A percentile compares a stretch with the other conserved stretches of the same genome.
Conservation (phyloP, 1,140 invertebrate genomes). For the Heliconius eleuchia region DNA sequence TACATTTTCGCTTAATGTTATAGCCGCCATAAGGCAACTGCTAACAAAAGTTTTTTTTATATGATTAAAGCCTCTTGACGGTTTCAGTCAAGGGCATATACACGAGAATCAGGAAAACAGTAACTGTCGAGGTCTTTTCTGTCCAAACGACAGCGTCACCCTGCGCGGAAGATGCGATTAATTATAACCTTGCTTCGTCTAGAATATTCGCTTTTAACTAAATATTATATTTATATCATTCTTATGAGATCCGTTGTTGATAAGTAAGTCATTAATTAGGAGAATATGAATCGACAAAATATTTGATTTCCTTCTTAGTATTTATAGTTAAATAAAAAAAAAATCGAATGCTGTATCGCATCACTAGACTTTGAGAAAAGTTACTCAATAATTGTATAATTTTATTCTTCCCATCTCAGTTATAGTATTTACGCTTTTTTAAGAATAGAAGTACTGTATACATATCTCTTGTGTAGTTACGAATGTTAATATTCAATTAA, state of each 20-base stretch:
- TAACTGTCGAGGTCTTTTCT: constrained; percentile 62
- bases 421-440: no score
- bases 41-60: background rate
- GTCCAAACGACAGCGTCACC: constrained; percentile 56
- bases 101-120: constrained; percentile 69
- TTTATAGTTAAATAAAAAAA: background rate
- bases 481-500: background rate
- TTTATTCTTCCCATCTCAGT: no score
- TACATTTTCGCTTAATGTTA: constrained; percentile 12
- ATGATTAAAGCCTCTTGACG: constrained; percentile 17
- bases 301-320: background rate
- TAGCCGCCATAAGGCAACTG: background rate
- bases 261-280: background rate
- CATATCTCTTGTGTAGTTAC: background rate
- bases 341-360: no score
- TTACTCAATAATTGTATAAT: no score
- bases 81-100: constrained; percentile 55
- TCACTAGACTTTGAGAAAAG: no score
- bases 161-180: constrained; percentile 59
- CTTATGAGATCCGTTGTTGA: background rate
- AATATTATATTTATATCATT: constrained; percentile 20
- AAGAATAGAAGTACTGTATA: no score
- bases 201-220: constrained; percentile 39
- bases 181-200: constrained; percentile 48
- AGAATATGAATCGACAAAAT: background rate